Evolutionary conservation across 2,113 vertebrate genomes (phyloP).

Genomic region (Catagonus wagneri): DNA sequence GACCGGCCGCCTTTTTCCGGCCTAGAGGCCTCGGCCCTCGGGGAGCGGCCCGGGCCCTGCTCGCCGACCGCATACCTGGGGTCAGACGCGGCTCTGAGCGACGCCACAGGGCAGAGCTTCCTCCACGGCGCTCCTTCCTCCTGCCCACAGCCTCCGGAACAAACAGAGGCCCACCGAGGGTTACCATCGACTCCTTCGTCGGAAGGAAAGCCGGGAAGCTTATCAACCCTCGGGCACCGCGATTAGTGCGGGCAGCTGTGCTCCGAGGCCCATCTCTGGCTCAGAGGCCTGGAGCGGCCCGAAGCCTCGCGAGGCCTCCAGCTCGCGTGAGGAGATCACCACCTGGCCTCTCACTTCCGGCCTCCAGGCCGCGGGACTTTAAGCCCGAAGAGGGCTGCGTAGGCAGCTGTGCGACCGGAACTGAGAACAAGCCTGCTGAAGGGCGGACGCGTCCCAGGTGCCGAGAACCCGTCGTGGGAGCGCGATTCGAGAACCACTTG

Average conservation of each 20-base stretch:
- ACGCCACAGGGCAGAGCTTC: background rate
- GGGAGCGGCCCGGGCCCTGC: background rate
- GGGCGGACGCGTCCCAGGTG: background rate
- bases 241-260: fast-evolving
- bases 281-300: fast-evolving
- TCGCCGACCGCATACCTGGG: background rate
- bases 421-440: background rate
- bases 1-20: background rate
- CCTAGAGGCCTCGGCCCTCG: too few species aligned
- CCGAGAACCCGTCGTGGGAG: fast-evolving
- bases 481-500: too few species aligned
- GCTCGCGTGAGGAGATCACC: background rate
- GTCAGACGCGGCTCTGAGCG: background rate
- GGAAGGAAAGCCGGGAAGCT: too few species aligned
- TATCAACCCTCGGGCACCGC: fast-evolving
- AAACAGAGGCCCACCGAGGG: background rate
- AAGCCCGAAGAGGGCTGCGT: fast-evolving
- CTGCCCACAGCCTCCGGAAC: background rate
- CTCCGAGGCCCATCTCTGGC: background rate
- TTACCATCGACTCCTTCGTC: fast-evolving
- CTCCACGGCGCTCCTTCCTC: background rate
- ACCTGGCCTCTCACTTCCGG: background rate
- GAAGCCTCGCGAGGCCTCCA: background rate
- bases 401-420: fast-evolving
- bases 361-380: fast-evolving